Percentiles rank a stretch among this genome's conserved stretches.
Evolutionary conservation across 2,888 invertebrate genomes (phyloP).

Genomic region (Pimpla rufipes): DNA sequence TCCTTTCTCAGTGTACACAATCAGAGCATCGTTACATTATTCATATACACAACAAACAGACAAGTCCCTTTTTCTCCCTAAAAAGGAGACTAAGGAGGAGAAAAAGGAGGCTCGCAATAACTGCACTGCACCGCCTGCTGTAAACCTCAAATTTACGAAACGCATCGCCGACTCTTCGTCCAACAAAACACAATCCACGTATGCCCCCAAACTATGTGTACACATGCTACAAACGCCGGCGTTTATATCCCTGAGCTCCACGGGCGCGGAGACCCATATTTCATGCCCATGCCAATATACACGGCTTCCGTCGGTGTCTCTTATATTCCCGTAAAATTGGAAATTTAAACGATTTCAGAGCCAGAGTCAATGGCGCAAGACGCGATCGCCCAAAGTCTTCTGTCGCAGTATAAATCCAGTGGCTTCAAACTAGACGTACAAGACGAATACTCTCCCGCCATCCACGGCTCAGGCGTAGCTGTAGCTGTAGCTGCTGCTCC

Average conservation of each 20-base stretch:
- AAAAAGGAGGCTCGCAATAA: too few relatives aligned
- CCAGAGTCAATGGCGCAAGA: conserved; percentile 77
- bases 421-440: conserved; percentile 67
- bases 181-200: too few relatives aligned
- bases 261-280: too few relatives aligned
- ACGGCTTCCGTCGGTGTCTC: conserved; percentile 16
- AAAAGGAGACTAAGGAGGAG: too few relatives aligned
- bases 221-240: too few relatives aligned
- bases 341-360: conserved; percentile 75
- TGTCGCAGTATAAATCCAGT: conserved; percentile 75
- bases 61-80: too few relatives aligned
- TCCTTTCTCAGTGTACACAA: too few relatives aligned
- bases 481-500: conserved; percentile 19
- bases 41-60: too few relatives aligned
- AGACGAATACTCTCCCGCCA: conserved; percentile 39
- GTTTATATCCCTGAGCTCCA: too few relatives aligned
- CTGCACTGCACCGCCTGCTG: not conserved
- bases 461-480: conserved; percentile 9
- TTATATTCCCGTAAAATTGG: conserved; percentile 43
- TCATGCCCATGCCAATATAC: conserved; percentile 7
- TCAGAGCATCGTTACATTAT: too few relatives aligned
- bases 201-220: not conserved
- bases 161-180: not conserved
- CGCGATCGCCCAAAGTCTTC: conserved; percentile 78
- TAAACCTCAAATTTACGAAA: not conserved